phyloP scores from a whole-genome alignment of 2,888 invertebrate genomes.

The Chouioia cunea region DNA sequence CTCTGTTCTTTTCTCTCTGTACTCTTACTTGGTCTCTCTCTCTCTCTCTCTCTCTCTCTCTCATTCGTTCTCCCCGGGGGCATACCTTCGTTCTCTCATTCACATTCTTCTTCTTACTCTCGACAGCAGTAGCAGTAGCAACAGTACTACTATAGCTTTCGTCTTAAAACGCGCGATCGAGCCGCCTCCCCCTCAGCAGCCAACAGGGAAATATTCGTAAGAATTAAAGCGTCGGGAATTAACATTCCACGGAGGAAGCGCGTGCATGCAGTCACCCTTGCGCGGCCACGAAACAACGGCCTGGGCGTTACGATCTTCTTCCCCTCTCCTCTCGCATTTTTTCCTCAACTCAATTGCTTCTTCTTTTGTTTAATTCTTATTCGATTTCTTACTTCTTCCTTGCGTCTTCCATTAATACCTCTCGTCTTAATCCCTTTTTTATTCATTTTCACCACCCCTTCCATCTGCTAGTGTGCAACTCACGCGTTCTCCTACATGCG shows the following conservation, averaged over 20 bases:
- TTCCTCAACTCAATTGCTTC: too few species aligned
- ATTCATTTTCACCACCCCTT: conserved; percentile 33
- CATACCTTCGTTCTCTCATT: conserved; percentile 38
- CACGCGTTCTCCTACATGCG: neutral
- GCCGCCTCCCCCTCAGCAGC: conserved; percentile 49
- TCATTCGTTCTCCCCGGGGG: conserved; percentile 40
- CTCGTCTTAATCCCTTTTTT: conserved; percentile 49
- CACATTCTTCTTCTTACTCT: conserved; percentile 45
- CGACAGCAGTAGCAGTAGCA: neutral
- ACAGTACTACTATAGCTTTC: neutral
- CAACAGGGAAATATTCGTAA: conserved; percentile 68
- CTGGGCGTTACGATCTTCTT: conserved; percentile 63
- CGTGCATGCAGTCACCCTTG: conserved; percentile 62
- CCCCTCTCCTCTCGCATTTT: conserved; percentile 54
- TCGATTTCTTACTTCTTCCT: conserved; percentile 34
- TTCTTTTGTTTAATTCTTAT: conserved; percentile 48
- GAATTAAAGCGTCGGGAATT: conserved; percentile 69
- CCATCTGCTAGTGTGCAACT: neutral
- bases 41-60: conserved; percentile 1
- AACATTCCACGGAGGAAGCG: conserved; percentile 66
- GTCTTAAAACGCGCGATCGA: conserved; percentile 19
- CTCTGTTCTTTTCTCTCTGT: neutral
- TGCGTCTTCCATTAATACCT: conserved; percentile 41
- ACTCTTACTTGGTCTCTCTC: too few species aligned
- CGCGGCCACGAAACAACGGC: conserved; percentile 65